These are phyloP conservation scores for Aphidius gifuensis DNA, from an alignment of 1,140 invertebrate species.

Conservation along the genomic window DNA sequence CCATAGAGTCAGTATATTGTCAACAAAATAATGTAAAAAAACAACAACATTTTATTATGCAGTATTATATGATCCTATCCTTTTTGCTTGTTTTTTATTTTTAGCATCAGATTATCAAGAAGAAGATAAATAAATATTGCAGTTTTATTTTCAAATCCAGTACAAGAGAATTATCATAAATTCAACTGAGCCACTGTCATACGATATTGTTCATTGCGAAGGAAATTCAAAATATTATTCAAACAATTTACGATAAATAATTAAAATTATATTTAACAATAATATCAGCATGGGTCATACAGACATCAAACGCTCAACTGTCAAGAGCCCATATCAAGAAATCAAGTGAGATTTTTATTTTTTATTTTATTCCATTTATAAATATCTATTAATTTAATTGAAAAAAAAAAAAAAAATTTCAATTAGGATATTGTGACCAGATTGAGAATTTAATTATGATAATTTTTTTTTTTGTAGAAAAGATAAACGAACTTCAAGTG, in stretches of 20 bases:
- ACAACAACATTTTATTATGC: background rate
- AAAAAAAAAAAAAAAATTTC: too few species aligned
- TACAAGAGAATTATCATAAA: constrained; percentile 18
- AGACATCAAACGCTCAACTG: constrained; percentile 25
- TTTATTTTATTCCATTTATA: background rate
- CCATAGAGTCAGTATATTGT: constrained; percentile 60
- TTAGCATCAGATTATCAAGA: background rate
- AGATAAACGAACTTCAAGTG: constrained; percentile 33
- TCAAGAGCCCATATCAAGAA: constrained; percentile 40
- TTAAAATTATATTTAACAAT: background rate
- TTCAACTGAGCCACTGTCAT: constrained; percentile 25
- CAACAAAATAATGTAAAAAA: background rate
- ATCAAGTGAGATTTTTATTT: constrained; percentile 36
- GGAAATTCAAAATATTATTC: constrained; percentile 14
- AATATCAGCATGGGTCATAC: constrained; percentile 39
- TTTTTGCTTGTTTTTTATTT: background rate
- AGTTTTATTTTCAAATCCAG: constrained; percentile 5
- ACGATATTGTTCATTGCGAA: constrained; percentile 18
- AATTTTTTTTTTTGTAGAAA: constrained; percentile 52
- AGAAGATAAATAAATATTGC: constrained; percentile 1
- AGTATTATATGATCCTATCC: background rate
- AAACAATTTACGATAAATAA: background rate
- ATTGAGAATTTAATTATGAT: too few species aligned
- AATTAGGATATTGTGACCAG: too few species aligned
- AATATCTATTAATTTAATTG: too few species aligned